phyloP scores from a whole-genome alignment of 2,113 vertebrate species.

The Brachirus orientalis region DNA sequence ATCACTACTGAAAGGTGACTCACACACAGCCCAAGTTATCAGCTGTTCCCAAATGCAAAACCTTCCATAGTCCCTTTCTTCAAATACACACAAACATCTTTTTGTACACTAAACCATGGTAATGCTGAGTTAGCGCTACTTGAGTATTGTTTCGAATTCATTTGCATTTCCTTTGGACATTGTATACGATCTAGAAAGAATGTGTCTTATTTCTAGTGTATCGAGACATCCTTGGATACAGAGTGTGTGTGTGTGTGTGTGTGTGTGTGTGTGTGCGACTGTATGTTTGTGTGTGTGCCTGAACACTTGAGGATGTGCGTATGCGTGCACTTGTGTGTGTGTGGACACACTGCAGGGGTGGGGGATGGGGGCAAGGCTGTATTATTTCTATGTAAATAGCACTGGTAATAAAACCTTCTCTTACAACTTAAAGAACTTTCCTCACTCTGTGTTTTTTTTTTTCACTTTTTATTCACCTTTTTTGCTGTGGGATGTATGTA shows the following conservation, averaged over 20 bases:
- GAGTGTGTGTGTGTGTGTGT: background rate
- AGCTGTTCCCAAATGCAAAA: background rate
- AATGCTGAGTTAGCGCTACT: constrained; percentile 29
- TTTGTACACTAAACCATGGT: constrained; percentile 13
- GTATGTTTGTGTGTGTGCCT: constrained; percentile 1
- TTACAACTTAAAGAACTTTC: constrained; percentile 65
- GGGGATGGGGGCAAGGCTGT: constrained; percentile 47
- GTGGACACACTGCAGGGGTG: constrained; percentile 47
- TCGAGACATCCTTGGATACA: constrained; percentile 56
- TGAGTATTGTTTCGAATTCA: constrained; percentile 43
- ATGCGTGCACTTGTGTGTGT: constrained; percentile 50
- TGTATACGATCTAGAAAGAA: constrained; percentile 56
- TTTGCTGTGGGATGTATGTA: too few species aligned
- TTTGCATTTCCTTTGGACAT: constrained; percentile 45
- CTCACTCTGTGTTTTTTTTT: background rate
- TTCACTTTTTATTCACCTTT: background rate
- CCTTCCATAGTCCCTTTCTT: background rate
- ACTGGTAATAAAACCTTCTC: constrained; percentile 83
- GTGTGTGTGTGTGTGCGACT: constrained; percentile 6
- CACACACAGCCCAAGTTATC: background rate
- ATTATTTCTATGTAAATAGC: constrained; percentile 86
- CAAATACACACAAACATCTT: background rate
- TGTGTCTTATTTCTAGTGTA: constrained; percentile 55
- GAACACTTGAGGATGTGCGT: constrained; percentile 48
- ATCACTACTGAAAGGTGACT: background rate